Evolutionary conservation across 2,888 invertebrate species (phyloP).

Genomic region (Elegia similella): DNA sequence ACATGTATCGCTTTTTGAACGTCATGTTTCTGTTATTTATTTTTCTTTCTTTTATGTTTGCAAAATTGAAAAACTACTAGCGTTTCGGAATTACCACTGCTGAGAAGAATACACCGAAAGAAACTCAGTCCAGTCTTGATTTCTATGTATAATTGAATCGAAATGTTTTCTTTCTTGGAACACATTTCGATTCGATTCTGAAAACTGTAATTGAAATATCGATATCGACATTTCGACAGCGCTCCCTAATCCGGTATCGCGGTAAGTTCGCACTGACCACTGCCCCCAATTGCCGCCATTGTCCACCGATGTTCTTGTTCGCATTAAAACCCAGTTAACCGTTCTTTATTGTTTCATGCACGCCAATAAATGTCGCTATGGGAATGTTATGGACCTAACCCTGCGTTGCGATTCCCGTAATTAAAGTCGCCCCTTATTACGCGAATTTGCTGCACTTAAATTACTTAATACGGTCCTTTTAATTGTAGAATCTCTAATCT

Average conservation of each 20-base stretch:
- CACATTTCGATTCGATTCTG: background rate
- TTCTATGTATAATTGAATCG: background rate
- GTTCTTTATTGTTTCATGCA: constrained; percentile 80
- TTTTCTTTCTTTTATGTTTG: no score
- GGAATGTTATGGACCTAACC: constrained; percentile 55
- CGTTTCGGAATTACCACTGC: no score
- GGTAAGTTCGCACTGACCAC: constrained; percentile 68
- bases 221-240: constrained; percentile 38
- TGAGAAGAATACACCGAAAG: no score
- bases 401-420: constrained; percentile 62
- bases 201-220: constrained; percentile 23
- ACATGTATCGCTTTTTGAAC: no score
- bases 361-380: constrained; percentile 74
- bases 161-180: background rate
- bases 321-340: constrained; percentile 80
- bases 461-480: constrained; percentile 48
- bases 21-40: no score
- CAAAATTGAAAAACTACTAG: no score
- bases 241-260: constrained; percentile 34
- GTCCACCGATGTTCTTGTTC: constrained; percentile 75
- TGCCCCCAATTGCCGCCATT: constrained; percentile 72
- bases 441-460: constrained; percentile 62
- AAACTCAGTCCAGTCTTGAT: no score
- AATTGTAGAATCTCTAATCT: constrained; percentile 46
- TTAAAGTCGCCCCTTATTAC: constrained; percentile 64